These are phyloP conservation scores for Rhineura floridana DNA, from an alignment of 2,113 vertebrate species.

Conservation along the genomic window DNA sequence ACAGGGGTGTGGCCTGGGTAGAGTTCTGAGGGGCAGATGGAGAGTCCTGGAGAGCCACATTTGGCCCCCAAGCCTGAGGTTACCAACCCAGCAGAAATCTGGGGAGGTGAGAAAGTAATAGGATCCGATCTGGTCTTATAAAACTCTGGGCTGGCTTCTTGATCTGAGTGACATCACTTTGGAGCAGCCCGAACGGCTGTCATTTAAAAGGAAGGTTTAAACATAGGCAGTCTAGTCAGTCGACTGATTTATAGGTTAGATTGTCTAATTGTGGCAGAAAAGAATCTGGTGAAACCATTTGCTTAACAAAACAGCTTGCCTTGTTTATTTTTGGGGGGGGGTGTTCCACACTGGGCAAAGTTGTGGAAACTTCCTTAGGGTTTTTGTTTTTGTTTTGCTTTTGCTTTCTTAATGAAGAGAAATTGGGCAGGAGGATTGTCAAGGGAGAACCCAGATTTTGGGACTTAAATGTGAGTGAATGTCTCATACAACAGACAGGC, in stretches of 20 bases:
- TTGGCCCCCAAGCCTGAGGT: too few relatives aligned
- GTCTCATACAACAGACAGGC: too few relatives aligned
- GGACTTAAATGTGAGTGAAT: too few relatives aligned
- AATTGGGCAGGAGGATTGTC: neutral
- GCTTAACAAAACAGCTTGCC: slow-evolving; percentile 10
- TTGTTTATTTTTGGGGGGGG: neutral
- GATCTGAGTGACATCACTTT: too few relatives aligned
- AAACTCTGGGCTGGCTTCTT: neutral
- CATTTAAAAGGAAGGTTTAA: neutral
- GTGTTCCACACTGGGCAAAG: slow-evolving; percentile 32
- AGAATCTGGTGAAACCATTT: neutral
- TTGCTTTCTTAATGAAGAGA: neutral
- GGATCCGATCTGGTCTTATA: neutral
- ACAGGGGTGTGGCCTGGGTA: too few relatives aligned
- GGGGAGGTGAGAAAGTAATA: neutral
- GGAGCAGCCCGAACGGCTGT: too few relatives aligned
- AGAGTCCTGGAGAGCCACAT: too few relatives aligned
- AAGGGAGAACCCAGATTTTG: neutral
- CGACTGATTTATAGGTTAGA: too few relatives aligned
- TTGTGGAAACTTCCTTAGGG: neutral
- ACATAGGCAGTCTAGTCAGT: neutral
- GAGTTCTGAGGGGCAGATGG: too few relatives aligned
- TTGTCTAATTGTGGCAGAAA: neutral
- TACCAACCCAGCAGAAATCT: neutral
- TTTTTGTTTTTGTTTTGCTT: too few relatives aligned